phyloP scores from a whole-genome alignment of 2,888 invertebrate genomes.

The Philaethria dido region DNA sequence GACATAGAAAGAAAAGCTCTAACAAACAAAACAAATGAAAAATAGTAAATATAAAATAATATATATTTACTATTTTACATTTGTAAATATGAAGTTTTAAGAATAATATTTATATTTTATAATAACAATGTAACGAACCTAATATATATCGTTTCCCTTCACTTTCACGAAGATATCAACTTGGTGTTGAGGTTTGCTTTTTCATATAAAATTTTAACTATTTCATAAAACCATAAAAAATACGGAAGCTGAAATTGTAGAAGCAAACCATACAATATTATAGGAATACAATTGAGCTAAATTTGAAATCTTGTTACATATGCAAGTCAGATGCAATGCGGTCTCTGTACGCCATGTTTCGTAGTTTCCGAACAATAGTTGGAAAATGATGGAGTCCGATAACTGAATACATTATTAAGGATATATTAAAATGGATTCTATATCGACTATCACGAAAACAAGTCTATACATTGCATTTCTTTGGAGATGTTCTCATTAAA shows the following conservation, averaged over 20 bases:
- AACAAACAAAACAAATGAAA: no score
- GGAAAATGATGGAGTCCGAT: neutral
- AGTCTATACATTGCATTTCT: neutral
- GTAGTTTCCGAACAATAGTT: neutral
- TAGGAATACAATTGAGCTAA: conserved; percentile 17
- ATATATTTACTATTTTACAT: no score
- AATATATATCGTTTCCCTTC: no score
- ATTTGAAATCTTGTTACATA: conserved; percentile 8
- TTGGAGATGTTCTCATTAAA: neutral
- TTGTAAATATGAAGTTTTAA: no score
- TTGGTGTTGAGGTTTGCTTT: neutral
- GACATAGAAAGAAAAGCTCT: no score
- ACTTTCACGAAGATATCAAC: no score
- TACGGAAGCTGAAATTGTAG: neutral
- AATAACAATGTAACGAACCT: no score
- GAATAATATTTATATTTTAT: no score
- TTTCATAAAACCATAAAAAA: neutral
- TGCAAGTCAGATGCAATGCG: neutral
- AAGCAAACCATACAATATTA: conserved; percentile 5
- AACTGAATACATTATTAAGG: conserved; percentile 1
- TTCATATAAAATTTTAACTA: neutral
- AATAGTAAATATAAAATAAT: no score
- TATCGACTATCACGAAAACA: neutral
- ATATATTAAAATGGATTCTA: neutral
- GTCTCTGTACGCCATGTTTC: neutral